Percentiles rank a stretch among this genome's conserved stretches.
Evolutionary conservation across 2,797 vertebrate genomes (phyloP).

Genomic region (Scyliorhinus canicula): DNA sequence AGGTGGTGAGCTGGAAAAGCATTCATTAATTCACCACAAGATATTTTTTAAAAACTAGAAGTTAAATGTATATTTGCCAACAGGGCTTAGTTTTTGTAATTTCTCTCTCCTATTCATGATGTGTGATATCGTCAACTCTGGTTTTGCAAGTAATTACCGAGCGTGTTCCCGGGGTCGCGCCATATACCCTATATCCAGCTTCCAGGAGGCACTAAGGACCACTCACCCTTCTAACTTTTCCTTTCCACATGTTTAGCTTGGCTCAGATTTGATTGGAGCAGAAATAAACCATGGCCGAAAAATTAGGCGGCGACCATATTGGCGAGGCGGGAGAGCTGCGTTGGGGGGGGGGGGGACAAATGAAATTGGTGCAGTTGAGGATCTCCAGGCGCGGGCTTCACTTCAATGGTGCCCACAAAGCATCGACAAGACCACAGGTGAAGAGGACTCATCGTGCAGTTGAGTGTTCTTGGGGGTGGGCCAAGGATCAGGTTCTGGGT

Average conservation of each 20-base stretch:
- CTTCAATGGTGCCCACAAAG: neutral
- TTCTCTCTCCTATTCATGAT: neutral
- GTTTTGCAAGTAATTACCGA: neutral
- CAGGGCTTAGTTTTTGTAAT: neutral
- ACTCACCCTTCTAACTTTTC: neutral
- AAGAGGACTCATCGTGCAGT: neutral
- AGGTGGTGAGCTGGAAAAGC: neutral
- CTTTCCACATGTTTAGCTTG: neutral
- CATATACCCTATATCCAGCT: neutral
- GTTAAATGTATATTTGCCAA: neutral
- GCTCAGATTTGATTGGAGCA: neutral
- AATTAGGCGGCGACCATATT: neutral
- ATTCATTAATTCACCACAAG: neutral
- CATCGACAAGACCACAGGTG: neutral
- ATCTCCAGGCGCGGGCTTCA: neutral
- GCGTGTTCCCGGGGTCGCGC: neutral
- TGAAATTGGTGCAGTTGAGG: neutral
- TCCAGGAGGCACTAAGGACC: neutral
- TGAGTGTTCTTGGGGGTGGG: neutral
- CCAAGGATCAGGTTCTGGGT: neutral
- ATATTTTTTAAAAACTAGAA: neutral
- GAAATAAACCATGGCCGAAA: neutral
- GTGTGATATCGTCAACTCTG: neutral
- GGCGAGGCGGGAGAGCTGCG: too few relatives aligned
- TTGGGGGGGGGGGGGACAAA: neutral